Evolutionary conservation across 2,113 vertebrate species (phyloP).

Genomic region (Channa maculata): DNA sequence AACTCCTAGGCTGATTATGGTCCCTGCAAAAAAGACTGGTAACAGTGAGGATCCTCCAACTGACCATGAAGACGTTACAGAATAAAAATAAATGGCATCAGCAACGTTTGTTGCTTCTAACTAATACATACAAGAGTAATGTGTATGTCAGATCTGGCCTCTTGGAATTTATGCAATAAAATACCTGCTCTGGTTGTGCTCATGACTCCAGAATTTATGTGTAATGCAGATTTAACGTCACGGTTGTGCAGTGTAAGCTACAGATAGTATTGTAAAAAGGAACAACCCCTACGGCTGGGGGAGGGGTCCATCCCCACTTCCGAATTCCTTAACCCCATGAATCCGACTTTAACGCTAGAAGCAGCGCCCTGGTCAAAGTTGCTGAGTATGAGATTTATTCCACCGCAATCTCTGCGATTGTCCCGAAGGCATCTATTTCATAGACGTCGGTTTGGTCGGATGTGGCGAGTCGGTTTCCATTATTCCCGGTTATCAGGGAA

Average conservation of each 20-base stretch:
- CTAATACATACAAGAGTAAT: not conserved
- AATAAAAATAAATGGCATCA: too few species aligned
- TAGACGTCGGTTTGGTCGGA: not conserved
- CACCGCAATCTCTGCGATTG: not conserved
- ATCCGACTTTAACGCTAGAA: slow-evolving; percentile 65
- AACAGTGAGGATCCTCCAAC: too few species aligned
- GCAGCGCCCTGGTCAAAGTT: slow-evolving; percentile 23
- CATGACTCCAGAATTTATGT: not conserved
- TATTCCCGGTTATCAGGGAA: not conserved
- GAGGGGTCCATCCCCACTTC: slow-evolving; percentile 75
- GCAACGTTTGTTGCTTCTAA: too few species aligned
- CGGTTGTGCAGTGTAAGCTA: slow-evolving; percentile 7
- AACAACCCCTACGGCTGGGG: slow-evolving; percentile 53
- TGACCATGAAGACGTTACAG: too few species aligned
- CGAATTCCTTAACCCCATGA: slow-evolving; percentile 80
- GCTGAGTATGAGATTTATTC: slow-evolving; percentile 13
- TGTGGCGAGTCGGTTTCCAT: not conserved
- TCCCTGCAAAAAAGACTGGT: too few species aligned
- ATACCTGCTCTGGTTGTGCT: not conserved
- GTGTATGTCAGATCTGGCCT: not conserved
- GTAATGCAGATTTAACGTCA: not conserved
- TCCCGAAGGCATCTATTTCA: not conserved
- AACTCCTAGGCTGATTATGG: too few species aligned
- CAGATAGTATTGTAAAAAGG: slow-evolving; percentile 35
- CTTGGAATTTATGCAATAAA: not conserved